Conservation (phyloP, 2,797 vertebrate species). For the Glyptemys insculpta region DNA sequence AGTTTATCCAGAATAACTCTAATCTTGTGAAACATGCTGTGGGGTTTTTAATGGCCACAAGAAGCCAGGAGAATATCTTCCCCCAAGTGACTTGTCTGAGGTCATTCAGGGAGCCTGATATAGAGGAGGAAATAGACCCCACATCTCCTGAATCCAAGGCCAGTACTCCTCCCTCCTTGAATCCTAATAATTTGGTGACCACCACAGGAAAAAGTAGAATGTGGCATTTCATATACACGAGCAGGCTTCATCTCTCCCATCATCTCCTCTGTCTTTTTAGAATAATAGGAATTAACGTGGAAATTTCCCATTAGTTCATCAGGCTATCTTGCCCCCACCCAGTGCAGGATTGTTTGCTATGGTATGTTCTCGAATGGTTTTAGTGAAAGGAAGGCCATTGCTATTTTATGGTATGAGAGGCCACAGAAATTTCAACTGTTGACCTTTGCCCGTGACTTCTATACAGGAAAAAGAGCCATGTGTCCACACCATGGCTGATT, state of each 20-base stretch:
- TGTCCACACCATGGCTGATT: background rate
- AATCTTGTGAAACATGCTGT: background rate
- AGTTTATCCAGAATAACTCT: constrained; percentile 18
- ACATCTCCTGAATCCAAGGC: background rate
- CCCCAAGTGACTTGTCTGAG: too few relatives aligned
- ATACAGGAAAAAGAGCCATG: background rate
- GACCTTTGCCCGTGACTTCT: background rate
- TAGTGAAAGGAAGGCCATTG: background rate
- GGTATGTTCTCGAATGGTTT: background rate
- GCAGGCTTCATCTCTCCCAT: background rate
- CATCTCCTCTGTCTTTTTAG: background rate
- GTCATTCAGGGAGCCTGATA: background rate
- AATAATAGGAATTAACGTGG: background rate
- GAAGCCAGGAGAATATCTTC: background rate
- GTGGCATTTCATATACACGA: background rate
- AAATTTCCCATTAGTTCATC: background rate
- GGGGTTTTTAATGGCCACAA: background rate
- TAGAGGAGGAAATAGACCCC: background rate
- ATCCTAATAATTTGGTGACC: background rate
- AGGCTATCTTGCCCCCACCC: background rate
- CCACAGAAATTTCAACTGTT: background rate
- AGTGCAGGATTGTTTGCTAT: background rate
- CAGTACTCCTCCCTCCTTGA: background rate
- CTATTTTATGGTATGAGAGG: background rate
- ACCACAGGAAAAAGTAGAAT: background rate